Evolutionary conservation across 2,888 invertebrate species (phyloP).

Genomic region (Salticus scenicus): DNA sequence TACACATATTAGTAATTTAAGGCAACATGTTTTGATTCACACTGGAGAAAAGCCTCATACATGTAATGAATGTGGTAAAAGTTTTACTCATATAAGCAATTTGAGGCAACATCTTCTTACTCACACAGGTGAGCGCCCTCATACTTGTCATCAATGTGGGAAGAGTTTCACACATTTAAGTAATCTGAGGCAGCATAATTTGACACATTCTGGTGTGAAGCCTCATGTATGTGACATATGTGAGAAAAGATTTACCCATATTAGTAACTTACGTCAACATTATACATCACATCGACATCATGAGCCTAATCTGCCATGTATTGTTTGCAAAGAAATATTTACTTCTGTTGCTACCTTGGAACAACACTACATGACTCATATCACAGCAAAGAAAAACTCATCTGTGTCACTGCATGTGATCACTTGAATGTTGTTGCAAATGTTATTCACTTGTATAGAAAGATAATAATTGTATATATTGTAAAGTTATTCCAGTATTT

Average conservation of each 20-base stretch:
- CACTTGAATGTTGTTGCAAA: slow-evolving; percentile 24
- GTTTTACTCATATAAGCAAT: slow-evolving; percentile 50
- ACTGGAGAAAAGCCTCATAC: slow-evolving; percentile 52
- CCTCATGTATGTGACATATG: slow-evolving; percentile 48
- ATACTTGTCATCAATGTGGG: slow-evolving; percentile 49
- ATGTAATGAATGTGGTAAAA: slow-evolving; percentile 52
- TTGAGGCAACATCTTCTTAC: slow-evolving; percentile 52
- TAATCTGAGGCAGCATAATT: slow-evolving; percentile 47
- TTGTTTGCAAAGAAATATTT: slow-evolving; percentile 45
- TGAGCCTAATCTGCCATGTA: slow-evolving; percentile 21
- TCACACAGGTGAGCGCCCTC: slow-evolving; percentile 49
- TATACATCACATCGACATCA: slow-evolving; percentile 33
- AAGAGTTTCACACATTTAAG: slow-evolving; percentile 56
- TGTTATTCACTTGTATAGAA: slow-evolving; percentile 51
- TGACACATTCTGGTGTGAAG: slow-evolving; percentile 49
- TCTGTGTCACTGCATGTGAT: neutral
- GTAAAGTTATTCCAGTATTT: too few species aligned
- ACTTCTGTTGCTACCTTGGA: slow-evolving; percentile 15
- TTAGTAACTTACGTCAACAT: slow-evolving; percentile 53
- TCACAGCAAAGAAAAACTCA: slow-evolving; percentile 14
- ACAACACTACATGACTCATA: slow-evolving; percentile 41
- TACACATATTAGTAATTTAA: slow-evolving; percentile 46
- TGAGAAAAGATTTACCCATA: slow-evolving; percentile 43
- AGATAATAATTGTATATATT: too few species aligned
- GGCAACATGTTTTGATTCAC: slow-evolving; percentile 57